Conservation (phyloP, 2,113 vertebrate species). For the Charina bottae region DNA sequence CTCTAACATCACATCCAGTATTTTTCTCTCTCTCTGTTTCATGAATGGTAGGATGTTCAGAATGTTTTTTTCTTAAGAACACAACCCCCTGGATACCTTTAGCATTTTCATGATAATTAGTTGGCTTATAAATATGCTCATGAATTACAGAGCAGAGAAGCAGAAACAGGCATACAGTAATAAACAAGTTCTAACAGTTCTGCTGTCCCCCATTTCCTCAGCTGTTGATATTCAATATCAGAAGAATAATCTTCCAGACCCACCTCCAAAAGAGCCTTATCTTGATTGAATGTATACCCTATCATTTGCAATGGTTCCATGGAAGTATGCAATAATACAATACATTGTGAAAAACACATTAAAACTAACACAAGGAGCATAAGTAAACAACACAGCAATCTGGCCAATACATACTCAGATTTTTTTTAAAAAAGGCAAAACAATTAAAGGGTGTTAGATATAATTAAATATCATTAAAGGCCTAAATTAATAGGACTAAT, state of each 20-base stretch:
- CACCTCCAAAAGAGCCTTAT: too few relatives aligned
- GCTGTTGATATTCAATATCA: neutral
- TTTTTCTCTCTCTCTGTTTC: conserved; percentile 28
- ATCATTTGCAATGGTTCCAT: neutral
- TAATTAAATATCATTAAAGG: neutral
- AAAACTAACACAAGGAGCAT: neutral
- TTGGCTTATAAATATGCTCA: neutral
- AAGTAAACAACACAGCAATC: neutral
- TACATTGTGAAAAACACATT: neutral
- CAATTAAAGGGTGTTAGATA: neutral
- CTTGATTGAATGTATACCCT: neutral
- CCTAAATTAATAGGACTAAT: neutral
- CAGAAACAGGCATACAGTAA: neutral
- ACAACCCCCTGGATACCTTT: neutral
- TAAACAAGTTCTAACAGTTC: neutral
- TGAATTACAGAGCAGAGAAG: neutral
- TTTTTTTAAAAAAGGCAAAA: neutral
- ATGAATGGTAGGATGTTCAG: neutral
- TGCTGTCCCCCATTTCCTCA: neutral
- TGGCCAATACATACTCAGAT: neutral
- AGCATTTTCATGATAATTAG: neutral
- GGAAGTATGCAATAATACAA: neutral
- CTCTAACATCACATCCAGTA: conserved; percentile 11
- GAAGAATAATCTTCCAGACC: neutral
- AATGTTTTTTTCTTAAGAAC: neutral